Base-by-base conservation (phyloP, 1,140 invertebrate genomes). In the Polyergus mexicanus region DNA sequence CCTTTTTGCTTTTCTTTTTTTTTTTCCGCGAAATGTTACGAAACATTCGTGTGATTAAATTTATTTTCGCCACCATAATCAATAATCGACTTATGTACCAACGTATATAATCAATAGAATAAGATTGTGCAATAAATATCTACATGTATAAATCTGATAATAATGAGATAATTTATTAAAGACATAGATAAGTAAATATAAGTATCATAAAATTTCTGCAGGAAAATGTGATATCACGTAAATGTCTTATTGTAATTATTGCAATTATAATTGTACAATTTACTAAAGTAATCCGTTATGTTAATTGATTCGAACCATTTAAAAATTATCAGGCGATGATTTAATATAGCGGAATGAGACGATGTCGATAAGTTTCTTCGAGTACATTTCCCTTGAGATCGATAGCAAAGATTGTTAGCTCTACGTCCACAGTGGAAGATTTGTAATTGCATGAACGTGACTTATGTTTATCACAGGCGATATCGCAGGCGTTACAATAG, bases 371-470 rank as follows among this genome's bases (percentile, higher is more conserved):
- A 19, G 16, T 7, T n/a, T 63, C 19, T 63, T n/a, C 1, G 6
- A 13, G 13, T 51, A 56, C n/a, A 35, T 69, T n/a, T 44, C 16
- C 13, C 13, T 72, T 72, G 62, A 62, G 62, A 32, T 72, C n/a
- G 19, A 41, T 11, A 81, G 6, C 7, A 10, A 69, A 35, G 38
- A 56, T 81, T 58, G 35, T 44, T 72, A 25, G 8, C 54, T 72
- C 32, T 28, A 2, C 13, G 68, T 13, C 16, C 16, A 72, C 51
- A 44, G n/a, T 72, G 78, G 68, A 74, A 83, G 54, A 74, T 74
- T 74, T 83, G 28, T 13, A 60, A 83, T 83, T 38, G 54, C 11
- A 28, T 19, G 13, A 84, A 77, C 44, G 35, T 77, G 60, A 83
- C 25, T 81, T 74, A 44, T 81, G 19, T 71, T 88, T 86, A 38